Conservation (phyloP, 2,113 vertebrate species). For the Salvelinus alpinus region DNA sequence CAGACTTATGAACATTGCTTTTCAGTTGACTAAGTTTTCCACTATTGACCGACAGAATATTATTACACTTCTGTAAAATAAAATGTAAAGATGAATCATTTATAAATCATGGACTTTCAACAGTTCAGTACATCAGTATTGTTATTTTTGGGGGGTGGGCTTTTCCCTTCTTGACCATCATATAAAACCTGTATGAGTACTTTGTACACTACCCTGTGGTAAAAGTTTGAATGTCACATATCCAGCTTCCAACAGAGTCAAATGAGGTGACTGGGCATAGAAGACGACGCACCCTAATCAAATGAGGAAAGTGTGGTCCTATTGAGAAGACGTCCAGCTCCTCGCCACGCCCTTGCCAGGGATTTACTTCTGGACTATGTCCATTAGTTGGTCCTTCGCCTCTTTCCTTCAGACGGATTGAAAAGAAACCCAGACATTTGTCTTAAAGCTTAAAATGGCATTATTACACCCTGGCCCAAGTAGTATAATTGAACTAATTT, state of each 20-base stretch:
- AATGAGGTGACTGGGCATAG: conserved; percentile 30
- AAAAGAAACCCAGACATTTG: conserved; percentile 53
- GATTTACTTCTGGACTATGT: conserved; percentile 34
- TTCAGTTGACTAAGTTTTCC: no score
- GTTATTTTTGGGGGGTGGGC: neutral
- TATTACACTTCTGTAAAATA: no score
- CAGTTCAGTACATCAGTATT: neutral
- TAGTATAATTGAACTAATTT: conserved; percentile 53
- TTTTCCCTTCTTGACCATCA: no score
- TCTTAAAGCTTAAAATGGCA: conserved; percentile 38
- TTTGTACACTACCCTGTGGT: neutral
- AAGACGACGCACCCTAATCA: no score
- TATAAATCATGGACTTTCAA: no score
- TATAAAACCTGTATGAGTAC: neutral
- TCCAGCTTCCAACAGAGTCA: conserved; percentile 38
- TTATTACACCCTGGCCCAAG: conserved; percentile 40
- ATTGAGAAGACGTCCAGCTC: no score
- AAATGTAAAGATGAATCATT: no score
- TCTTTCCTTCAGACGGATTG: conserved; percentile 44
- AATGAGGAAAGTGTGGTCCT: no score
- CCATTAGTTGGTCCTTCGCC: conserved; percentile 10
- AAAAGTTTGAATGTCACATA: neutral
- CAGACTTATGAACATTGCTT: neutral
- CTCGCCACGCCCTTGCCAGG: neutral
- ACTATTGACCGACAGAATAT: no score